Base-by-base conservation (phyloP, 1,140 invertebrate genomes). In the Drosophila pandora region DNA sequence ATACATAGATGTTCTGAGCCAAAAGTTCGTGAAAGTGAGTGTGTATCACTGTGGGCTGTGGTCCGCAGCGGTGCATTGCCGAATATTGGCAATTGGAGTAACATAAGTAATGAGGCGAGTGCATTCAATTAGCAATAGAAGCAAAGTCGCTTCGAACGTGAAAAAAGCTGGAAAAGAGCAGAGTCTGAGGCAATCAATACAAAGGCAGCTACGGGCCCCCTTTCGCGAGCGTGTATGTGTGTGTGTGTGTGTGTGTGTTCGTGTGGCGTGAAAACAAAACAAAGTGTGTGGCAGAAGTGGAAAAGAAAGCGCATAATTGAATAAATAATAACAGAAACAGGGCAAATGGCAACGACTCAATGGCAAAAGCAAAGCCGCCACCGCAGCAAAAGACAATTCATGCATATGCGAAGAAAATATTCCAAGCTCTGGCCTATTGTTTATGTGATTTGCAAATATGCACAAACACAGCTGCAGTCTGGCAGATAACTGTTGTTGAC, bases 281-380 rank as follows among this genome's bases (percentile, higher is more conserved):
- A 85, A 87, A 76, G 73, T 60, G 45, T 76, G 63, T 65, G 75
- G 75, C 61, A 62, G 58, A 59, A 64, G 25, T 63, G 28, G 63
- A 84, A 84, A 84, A 84, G 81, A 85, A 85, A 85, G 81, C 82
- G 81, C 81, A 85, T 85, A 85, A 87, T 85, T 85, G 81, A 87
- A 85, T 81, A 87, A 85, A 81, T 85, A 87, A 85, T 82, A 87
- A 85, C 68, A 85, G 80, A 87, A 81, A 75, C 60, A 76, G 68
- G 82, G 82, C 68, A 68, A 58, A 61, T 60, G 57, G 56, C 69
- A 72, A 72, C 76, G 71, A 76, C 67, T 69, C 77, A 84, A 80
- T 84, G 80, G 80, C 80, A 84, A 77, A 76, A 79, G 65, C 57
- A 70, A 77, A 72, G 63, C 62, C 52, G 55, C 56, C 61, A 72